Percentiles rank a stretch among this genome's conserved stretches.
These are phyloP conservation scores for Ranitomeya variabilis DNA, from an alignment of 2,113 vertebrate species.

Conservation along the genomic window DNA sequence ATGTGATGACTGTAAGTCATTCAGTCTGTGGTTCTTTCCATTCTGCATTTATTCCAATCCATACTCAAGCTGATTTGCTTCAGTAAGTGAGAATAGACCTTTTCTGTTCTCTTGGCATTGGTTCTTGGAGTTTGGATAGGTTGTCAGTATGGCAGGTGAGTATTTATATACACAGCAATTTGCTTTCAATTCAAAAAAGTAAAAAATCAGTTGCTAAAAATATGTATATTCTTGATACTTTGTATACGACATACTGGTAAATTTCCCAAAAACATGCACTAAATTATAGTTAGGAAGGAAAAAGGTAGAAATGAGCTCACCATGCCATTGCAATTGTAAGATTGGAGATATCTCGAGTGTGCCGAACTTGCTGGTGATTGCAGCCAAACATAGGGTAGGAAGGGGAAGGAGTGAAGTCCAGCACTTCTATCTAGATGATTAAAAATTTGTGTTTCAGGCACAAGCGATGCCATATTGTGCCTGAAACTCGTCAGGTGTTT, in stretches of 20 bases:
- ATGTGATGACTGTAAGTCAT: constrained; percentile 1
- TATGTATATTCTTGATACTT: not conserved
- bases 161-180: constrained; percentile 4
- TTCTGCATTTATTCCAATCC: not conserved
- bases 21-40: not conserved
- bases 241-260: not conserved
- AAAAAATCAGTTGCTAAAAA: not conserved
- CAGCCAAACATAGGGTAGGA: no score
- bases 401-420: no score
- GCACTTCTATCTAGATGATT: no score
- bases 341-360: no score
- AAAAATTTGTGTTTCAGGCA: no score
- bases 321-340: no score
- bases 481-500: no score
- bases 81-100: not conserved
- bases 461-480: no score
- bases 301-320: no score
- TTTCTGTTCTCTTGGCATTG: constrained; percentile 5
- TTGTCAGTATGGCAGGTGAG: not conserved
- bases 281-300: no score
- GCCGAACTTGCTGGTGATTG: no score
- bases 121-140: constrained; percentile 2
- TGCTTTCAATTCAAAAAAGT: constrained; percentile 12
- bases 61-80: not conserved
- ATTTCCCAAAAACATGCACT: not conserved